phyloP scores from a whole-genome alignment of 2,797 vertebrate species.

The Chelidonichthys spinosus region DNA sequence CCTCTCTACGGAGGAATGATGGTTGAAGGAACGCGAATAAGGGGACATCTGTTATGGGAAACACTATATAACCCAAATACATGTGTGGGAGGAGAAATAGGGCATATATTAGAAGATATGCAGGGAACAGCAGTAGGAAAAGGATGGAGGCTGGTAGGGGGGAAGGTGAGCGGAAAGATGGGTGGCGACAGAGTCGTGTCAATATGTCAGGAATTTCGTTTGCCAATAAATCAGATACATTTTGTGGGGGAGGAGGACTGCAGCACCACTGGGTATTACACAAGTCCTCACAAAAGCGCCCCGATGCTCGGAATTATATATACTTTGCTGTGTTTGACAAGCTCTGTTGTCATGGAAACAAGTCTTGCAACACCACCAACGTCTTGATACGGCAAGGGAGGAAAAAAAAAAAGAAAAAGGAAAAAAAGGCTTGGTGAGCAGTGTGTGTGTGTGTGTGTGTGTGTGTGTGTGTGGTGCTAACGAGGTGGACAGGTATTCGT shows the following conservation, averaged over 20 bases:
- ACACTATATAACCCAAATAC: constrained; percentile 4
- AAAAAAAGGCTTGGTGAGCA: constrained; percentile 5
- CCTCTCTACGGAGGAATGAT: constrained; percentile 13
- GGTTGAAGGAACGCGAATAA: constrained; percentile 9
- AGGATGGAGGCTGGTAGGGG: constrained; percentile 3
- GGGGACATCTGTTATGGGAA: background rate
- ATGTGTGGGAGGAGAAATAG: background rate
- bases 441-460: constrained; percentile 7
- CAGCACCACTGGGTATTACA: constrained; percentile 70
- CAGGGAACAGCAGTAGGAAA: background rate
- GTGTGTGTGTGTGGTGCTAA: constrained; percentile 5
- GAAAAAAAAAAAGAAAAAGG: background rate
- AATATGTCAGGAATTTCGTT: constrained; percentile 44
- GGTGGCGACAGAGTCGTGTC: constrained; percentile 27
- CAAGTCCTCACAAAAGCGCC: constrained; percentile 59
- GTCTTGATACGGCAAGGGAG: constrained; percentile 43
- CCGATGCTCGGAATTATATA: constrained; percentile 62
- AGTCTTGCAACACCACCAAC: constrained; percentile 54
- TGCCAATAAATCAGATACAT: constrained; percentile 56
- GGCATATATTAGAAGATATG: constrained; percentile 10
- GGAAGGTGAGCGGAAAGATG: constrained; percentile 17
- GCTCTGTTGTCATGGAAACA: constrained; percentile 81
- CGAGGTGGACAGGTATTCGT: background rate
- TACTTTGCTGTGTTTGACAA: constrained; percentile 68
- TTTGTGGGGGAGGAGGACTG: constrained; percentile 59